Evolutionary conservation across 2,113 vertebrate species (phyloP).

Genomic region (Neoarius graeffei): DNA sequence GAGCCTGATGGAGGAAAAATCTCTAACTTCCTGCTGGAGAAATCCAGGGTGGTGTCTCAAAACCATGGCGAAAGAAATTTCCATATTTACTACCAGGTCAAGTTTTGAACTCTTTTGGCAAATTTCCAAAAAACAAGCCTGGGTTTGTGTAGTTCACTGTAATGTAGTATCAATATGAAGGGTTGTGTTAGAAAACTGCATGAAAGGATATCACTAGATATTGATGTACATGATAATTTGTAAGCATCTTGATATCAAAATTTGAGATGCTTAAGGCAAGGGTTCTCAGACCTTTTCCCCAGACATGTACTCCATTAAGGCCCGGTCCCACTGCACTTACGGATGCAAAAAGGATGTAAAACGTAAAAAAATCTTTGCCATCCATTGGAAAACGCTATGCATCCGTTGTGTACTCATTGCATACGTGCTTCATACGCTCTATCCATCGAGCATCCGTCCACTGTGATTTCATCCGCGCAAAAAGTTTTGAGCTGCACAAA

Average conservation of each 20-base stretch:
- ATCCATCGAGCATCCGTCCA: too few relatives aligned
- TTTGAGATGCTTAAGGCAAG: neutral
- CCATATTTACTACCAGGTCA: conserved; percentile 84
- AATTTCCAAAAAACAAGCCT: neutral
- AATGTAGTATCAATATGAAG: neutral
- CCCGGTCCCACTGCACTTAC: too few relatives aligned
- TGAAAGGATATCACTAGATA: neutral
- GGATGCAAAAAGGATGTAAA: too few relatives aligned
- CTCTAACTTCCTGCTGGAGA: conserved; percentile 83
- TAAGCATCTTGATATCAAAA: neutral
- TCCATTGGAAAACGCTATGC: too few relatives aligned
- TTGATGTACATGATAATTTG: neutral
- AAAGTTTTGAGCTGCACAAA: too few relatives aligned
- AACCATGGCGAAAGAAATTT: conserved; percentile 81
- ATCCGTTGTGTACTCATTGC: too few relatives aligned
- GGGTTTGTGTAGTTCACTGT: neutral
- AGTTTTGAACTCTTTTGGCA: neutral
- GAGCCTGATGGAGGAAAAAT: conserved; percentile 83
- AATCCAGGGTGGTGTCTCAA: conserved; percentile 80
- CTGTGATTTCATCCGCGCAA: too few relatives aligned
- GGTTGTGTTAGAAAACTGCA: neutral
- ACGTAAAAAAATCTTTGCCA: too few relatives aligned
- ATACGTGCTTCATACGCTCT: too few relatives aligned
- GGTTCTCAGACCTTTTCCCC: neutral
- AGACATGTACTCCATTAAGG: neutral